phyloP scores from a whole-genome alignment of 2,888 invertebrate species.

The Stenchaetothrips biformis region DNA sequence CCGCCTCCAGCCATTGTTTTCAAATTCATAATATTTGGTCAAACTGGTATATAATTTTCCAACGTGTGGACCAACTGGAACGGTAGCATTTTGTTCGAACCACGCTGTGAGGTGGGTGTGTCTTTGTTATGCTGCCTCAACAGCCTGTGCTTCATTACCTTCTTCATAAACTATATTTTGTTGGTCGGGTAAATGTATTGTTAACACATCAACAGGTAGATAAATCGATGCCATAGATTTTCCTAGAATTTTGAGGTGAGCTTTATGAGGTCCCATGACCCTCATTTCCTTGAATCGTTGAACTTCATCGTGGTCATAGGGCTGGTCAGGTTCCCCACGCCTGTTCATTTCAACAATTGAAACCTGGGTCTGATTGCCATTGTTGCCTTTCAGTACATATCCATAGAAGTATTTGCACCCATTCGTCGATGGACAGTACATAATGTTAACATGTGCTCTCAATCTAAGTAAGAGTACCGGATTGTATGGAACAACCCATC shows the following conservation, averaged over 20 bases:
- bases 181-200: not conserved
- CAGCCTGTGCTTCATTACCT: not conserved
- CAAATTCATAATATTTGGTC: not conserved
- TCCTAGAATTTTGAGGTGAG: not conserved
- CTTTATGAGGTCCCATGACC: not conserved
- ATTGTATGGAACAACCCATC: constrained; percentile 37
- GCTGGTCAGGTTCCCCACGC: not conserved
- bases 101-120: not conserved
- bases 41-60: not conserved
- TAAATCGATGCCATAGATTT: not conserved
- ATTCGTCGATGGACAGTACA: not conserved
- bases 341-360: not conserved
- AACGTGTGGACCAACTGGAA: accelerated
- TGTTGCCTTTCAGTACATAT: not conserved
- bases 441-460: constrained; percentile 37
- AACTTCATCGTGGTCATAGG: no score
- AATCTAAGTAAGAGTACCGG: constrained; percentile 34
- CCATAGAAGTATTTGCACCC: not conserved
- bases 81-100: not conserved
- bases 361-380: not conserved
- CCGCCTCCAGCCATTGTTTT: not conserved
- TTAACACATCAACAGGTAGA: not conserved
- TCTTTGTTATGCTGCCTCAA: no score
- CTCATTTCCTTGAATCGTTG: not conserved
- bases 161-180: not conserved